A percentile compares a stretch with the other conserved stretches of the same genome.
phyloP scores from a whole-genome alignment of 2,797 vertebrate species.

The Hemibagrus guttatus region DNA sequence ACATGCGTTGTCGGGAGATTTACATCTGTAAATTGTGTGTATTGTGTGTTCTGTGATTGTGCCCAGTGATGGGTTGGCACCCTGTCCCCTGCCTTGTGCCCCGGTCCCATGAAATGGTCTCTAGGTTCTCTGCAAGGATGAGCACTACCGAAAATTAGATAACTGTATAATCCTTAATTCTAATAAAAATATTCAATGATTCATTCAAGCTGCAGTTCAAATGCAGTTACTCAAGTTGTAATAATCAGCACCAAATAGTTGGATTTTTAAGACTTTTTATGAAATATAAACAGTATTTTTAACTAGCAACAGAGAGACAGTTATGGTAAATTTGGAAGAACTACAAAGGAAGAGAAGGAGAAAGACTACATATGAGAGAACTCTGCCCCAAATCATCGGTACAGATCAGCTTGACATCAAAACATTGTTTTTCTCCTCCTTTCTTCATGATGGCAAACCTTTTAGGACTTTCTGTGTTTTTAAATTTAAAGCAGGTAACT shows the following conservation, averaged over 20 bases:
- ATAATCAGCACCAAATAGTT: neutral
- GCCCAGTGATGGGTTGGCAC: too few species aligned
- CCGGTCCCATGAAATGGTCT: too few species aligned
- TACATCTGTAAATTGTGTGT: too few species aligned
- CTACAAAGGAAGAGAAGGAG: neutral
- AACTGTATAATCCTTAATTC: too few species aligned
- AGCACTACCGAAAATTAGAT: too few species aligned
- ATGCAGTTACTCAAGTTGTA: neutral
- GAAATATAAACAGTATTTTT: neutral
- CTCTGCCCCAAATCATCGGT: neutral
- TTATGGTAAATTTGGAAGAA: neutral
- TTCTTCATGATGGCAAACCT: neutral
- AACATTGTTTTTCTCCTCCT: neutral
- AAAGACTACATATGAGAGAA: neutral
- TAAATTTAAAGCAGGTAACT: slow-evolving; percentile 52
- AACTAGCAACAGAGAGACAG: neutral
- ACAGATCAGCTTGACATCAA: slow-evolving; percentile 20
- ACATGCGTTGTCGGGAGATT: too few species aligned
- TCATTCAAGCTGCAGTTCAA: neutral
- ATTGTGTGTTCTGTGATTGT: too few species aligned
- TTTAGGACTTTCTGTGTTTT: slow-evolving; percentile 38
- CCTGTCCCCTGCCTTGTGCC: too few species aligned
- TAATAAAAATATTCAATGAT: too few species aligned
- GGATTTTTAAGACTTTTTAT: neutral
- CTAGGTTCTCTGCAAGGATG: too few species aligned